phyloP scores from a whole-genome alignment of 1,140 invertebrate genomes.

The Drosophila prosaltans region DNA sequence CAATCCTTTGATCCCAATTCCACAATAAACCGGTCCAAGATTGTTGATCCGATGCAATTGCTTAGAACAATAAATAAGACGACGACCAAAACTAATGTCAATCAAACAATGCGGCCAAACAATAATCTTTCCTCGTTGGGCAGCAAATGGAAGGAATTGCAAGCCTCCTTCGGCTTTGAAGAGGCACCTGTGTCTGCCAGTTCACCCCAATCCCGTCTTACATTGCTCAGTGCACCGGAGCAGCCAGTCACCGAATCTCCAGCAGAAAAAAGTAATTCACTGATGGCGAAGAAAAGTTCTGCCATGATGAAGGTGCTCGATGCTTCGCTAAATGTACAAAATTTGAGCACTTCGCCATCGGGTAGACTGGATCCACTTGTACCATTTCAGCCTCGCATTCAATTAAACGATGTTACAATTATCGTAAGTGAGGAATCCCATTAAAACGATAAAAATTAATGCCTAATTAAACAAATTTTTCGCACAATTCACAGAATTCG shows the following conservation, averaged over 20 bases:
- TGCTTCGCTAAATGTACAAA: slow-evolving; percentile 66
- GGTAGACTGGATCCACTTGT: slow-evolving; percentile 74
- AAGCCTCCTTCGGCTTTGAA: slow-evolving; percentile 61
- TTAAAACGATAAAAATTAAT: not conserved
- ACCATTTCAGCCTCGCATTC: slow-evolving; percentile 38
- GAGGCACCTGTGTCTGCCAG: slow-evolving; percentile 20
- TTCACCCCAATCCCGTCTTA: slow-evolving; percentile 41
- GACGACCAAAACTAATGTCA: slow-evolving; percentile 30
- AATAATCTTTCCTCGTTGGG: slow-evolving; percentile 55
- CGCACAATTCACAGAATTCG: slow-evolving; percentile 28
- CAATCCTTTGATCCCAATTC: slow-evolving; percentile 48
- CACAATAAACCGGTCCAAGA: slow-evolving; percentile 69
- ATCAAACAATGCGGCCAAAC: slow-evolving; percentile 10
- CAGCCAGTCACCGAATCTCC: slow-evolving; percentile 64
- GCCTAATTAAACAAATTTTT: not conserved
- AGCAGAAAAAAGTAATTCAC: slow-evolving; percentile 39
- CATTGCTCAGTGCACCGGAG: slow-evolving; percentile 55
- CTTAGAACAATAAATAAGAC: slow-evolving; percentile 73
- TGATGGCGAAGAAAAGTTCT: slow-evolving; percentile 52
- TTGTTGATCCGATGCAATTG: slow-evolving; percentile 68
- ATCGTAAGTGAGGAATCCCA: slow-evolving; percentile 30
- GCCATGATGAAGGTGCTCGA: slow-evolving; percentile 70
- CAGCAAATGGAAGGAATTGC: slow-evolving; percentile 72
- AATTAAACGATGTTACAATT: slow-evolving; percentile 55
- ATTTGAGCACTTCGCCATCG: slow-evolving; percentile 77